Base-by-base conservation (phyloP, 2,113 vertebrate genomes). In the Ellobius talpinus region DNA sequence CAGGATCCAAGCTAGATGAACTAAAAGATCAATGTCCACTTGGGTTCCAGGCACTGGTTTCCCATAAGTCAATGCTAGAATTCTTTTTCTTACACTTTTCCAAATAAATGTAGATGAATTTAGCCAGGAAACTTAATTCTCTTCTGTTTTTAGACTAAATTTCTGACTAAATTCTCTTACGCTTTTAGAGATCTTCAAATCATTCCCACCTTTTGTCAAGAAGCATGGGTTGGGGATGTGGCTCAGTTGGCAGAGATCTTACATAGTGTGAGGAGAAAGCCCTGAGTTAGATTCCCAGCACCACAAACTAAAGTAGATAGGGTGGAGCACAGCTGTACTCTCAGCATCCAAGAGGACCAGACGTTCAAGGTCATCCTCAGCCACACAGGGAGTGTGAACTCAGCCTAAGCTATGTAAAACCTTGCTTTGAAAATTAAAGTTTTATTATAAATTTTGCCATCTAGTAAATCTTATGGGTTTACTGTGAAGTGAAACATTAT, bases 81-180 rank as follows among this genome's bases (percentile, higher is more conserved):
- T n/a, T 84, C 65, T 58, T 31, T 58, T 31, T 33, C 47, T n/a
- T 84, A 90, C 42, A 24, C 82, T 91, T 96, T 95, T 47, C 73
- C 94, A 79, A 93, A 85, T 55, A 58, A 19, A 58, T 58, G 5
- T 61, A 92, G 96, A 55, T 68, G 55, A 33, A 58, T 89, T 92
- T 33, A 89, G 50, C 24, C 90, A 90, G 77, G 66, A 73, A 89
- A 95, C 52, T 19, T 82, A 61, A 89, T 39, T 70, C 14, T 36
- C 26, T 77, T 85, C 73, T 70, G 14, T 10, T 42, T 74, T 66
- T 72, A 86, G 42, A 45, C 19, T 58, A 58, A 21, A 58, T 58
- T 21, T 58, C 50, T 50, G 9, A 77, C 61, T 39, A 78, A 89
- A 89, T 39, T 70, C 14, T 36, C 23, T 77, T 85, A 74, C 70